Conservation (phyloP, 23 tunicate species). For the Halocynthia aurantium region DNA sequence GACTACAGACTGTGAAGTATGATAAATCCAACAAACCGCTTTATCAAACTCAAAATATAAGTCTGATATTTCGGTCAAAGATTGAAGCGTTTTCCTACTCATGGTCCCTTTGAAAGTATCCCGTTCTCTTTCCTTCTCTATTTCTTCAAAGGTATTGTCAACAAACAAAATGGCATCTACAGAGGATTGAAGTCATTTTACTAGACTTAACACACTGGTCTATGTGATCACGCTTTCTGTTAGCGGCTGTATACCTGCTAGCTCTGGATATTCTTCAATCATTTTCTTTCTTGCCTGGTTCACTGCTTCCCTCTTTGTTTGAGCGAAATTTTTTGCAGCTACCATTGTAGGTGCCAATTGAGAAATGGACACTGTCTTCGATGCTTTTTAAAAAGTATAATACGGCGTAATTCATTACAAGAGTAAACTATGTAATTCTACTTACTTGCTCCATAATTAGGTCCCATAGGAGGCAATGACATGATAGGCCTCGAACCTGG, state of each 20-base stretch:
- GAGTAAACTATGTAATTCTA: no score
- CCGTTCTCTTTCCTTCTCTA: no score
- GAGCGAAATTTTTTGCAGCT: neutral
- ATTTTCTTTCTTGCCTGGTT: conserved; percentile 1
- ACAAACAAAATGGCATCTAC: no score
- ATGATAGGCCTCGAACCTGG: no score
- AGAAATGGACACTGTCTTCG: no score
- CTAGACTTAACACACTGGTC: neutral
- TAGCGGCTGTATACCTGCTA: conserved; percentile 7
- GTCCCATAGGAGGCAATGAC: no score
- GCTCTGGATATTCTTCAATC: conserved; percentile 16
- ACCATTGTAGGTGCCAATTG: no score
- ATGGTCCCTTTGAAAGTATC: neutral
- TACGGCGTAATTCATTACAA: no score
- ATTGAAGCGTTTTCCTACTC: neutral
- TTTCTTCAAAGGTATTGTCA: no score
- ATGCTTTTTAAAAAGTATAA: no score
- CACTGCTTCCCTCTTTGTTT: neutral
- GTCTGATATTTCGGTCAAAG: neutral
- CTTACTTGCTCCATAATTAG: no score
- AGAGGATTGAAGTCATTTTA: no score
- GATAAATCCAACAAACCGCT: neutral
- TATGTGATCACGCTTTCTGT: neutral
- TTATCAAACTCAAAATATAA: conserved; percentile 4
- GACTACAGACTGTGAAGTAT: neutral